Base-by-base conservation (phyloP, 2,888 invertebrate species). In the Notodonta ziczac region DNA sequence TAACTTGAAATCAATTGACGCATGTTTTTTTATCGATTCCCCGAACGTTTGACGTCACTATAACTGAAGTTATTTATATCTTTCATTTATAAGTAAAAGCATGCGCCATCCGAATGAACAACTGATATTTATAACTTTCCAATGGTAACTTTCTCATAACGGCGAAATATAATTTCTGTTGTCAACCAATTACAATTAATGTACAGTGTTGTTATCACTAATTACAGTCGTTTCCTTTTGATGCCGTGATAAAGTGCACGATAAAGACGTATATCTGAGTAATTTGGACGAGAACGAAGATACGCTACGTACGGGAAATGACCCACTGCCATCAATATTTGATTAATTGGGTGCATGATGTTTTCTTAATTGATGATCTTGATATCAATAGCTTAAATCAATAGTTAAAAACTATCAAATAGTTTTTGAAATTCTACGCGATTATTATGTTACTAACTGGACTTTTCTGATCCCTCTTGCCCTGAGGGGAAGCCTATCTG, bases 261-360 rank as follows among this genome's bases (percentile, higher is more conserved):
- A 24, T 52, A 52, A 13, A 13, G 13, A 12, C 5, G 4, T 46
- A 13, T 24, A 1, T 46, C 13, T 32, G 13, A 6, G 52, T 52
- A 52, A 52, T 52, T 52, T 52, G n/a, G 12, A 32, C 50, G 7
- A 16, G 10, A 2, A 9, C 50, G 12, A 9, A n/a, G 52, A 12
- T 52, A 39, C 40, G 14, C 24, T 24, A 24, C 24, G 2, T 14
- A 13, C n/a, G 40, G 10, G 55, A 8, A 53, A 53, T 55, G 40
- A 55, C 55, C 40, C 16, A 55, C 55, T 55, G 55, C 40, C 55
- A 40, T 40, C 12, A 40, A 55, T 14, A 12, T 14, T 39, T 55
- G 40, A 55, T 55, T 40, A 40, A 55, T 40, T 7, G 7, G 7
- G 35, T 35, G 5, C 35, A 7, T 6, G 35, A 35, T 3, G 2